Evolutionary conservation across 2,888 invertebrate species (phyloP), one percentile per base, ranked within the genome.

Genomic region (Neocrepidodera transversa): DNA sequence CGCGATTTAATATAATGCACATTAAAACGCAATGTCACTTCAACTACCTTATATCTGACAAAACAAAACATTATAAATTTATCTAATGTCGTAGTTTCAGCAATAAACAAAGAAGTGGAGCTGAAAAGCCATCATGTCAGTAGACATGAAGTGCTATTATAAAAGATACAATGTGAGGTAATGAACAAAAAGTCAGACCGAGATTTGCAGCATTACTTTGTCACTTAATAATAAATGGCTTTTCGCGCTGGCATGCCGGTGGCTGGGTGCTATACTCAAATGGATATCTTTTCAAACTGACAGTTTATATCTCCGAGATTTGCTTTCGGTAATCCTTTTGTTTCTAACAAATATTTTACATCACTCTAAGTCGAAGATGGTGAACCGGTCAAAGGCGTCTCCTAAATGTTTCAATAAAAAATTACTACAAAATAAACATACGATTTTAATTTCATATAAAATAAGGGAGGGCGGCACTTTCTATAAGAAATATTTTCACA

Each of bases 171-270:
- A 59, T 43, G 57, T 57, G 50, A 57, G 26, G 57, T 57, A 57
- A 59, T 59, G 59, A 59, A 59, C 54, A 59, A 50, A 54, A 54
- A 59, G 36, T 54, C 40, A 38, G 35, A 42, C 42, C 54, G 59
- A 59, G 59, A 56, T 59, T 54, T 53, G 59, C 53, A 49, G 53
- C 54, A 54, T 59, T 59, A 51, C 36, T 59, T 38, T 49, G 59
- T 54, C 54, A 54, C 49, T 53, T 54, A 45, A 59, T 45, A 54
- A 59, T 59, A 59, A 59, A 59, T 59, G 54, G 59, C 49, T 59
- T 49, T 49, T 59, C 50, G 18, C 38, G 38, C 8, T 35, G 35
- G 13, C 30, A 45, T 49, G 28, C 17, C 43, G 40, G 30, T 51
- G 57, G 16, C 43, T 43, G 20, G n/a, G n/a, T 57, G 49, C 45